Evolutionary conservation across 92 coral and sea anemone genomes (phyloP).

Genomic region (Parazoanthus atlanticus): DNA sequence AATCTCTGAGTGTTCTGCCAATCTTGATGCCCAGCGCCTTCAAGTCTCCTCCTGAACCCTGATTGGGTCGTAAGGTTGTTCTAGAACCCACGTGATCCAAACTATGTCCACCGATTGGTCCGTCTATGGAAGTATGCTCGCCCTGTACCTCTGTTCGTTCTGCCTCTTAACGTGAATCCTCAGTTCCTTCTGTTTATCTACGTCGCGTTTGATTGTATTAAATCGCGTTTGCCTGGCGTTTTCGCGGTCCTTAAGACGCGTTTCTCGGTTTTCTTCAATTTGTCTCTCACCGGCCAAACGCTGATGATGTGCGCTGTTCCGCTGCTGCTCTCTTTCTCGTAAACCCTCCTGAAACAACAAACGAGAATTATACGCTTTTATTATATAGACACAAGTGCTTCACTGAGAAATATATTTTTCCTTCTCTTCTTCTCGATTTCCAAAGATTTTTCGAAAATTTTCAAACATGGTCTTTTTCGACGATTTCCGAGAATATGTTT

Average conservation of each 20-base stretch:
- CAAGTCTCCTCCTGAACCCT: too few species aligned
- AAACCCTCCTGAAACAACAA: conserved; percentile 63
- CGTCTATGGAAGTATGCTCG: conserved; percentile 67
- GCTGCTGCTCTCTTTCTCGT: conserved; percentile 74
- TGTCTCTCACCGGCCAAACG: conserved; percentile 71
- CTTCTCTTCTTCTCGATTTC: too few species aligned
- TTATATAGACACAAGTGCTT: too few species aligned
- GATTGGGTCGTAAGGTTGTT: too few species aligned
- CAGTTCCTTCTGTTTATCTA: conserved; percentile 76
- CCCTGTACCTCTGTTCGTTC: conserved; percentile 75
- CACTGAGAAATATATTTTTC: too few species aligned
- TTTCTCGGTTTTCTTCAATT: conserved; percentile 63
- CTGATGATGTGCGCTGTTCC: conserved; percentile 71
- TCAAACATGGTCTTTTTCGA: not conserved
- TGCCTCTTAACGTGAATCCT: conserved; percentile 79
- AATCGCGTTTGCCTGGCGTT: conserved; percentile 58
- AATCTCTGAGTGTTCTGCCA: too few species aligned
- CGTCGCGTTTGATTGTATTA: conserved; percentile 67
- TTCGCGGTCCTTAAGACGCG: conserved; percentile 61
- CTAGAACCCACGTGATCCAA: not conserved
- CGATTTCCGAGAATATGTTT: too few species aligned
- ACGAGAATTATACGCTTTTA: not conserved
- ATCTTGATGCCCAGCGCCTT: not conserved
- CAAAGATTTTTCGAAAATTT: not conserved
- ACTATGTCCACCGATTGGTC: not conserved